Evolutionary conservation across 2,113 vertebrate genomes (phyloP).

Genomic region (Vulpes lagopus): DNA sequence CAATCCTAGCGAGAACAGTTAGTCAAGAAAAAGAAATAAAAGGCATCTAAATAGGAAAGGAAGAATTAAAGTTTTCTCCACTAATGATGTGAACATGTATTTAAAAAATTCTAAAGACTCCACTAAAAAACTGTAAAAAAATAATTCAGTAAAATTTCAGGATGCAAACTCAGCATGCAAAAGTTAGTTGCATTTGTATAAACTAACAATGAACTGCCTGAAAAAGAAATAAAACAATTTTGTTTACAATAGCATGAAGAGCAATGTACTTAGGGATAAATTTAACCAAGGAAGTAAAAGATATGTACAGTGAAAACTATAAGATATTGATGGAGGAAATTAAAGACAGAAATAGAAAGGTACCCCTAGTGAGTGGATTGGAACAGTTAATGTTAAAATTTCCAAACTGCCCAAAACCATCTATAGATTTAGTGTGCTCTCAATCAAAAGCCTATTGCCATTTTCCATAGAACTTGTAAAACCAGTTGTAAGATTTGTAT

Average conservation of each 20-base stretch:
- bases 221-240: neutral
- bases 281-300: neutral
- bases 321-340: neutral
- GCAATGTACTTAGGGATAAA: neutral
- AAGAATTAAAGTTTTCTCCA: neutral
- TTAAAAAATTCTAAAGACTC: neutral
- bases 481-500: neutral
- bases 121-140: neutral
- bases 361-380: neutral
- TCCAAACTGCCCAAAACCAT: neutral
- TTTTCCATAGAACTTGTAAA: neutral
- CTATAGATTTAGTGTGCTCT: neutral
- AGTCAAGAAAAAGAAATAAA: neutral
- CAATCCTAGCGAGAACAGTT: neutral
- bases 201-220: neutral
- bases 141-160: neutral
- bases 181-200: neutral
- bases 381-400: neutral
- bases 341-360: neutral
- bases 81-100: neutral
- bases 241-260: neutral
- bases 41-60: neutral
- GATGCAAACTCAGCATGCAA: neutral
- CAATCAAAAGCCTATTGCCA: neutral
- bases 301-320: neutral